Evolutionary conservation across 2,113 vertebrate species (phyloP).

Genomic region (Callipepla squamata): DNA sequence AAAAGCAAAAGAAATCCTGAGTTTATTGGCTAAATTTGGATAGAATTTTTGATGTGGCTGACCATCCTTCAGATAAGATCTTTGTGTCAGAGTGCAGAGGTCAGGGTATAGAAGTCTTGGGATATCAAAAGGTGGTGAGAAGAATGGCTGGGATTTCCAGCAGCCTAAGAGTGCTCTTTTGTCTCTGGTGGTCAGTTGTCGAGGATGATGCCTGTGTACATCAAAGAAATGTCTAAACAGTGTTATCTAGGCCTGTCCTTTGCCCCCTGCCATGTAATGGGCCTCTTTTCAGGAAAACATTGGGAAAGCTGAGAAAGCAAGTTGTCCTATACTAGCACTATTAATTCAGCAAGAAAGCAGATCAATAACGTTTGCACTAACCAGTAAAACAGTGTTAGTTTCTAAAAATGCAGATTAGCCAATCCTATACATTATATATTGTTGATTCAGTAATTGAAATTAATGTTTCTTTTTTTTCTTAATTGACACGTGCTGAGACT

Average conservation of each 20-base stretch:
- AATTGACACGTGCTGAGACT: not conserved
- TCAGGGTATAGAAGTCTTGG: constrained; percentile 65
- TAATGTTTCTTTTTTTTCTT: not conserved
- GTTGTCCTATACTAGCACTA: constrained; percentile 8
- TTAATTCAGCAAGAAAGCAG: constrained; percentile 35
- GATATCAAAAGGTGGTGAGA: constrained; percentile 75
- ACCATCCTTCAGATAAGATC: constrained; percentile 61
- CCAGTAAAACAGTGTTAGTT: not conserved
- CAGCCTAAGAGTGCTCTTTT: constrained; percentile 74
- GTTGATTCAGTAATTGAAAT: not conserved
- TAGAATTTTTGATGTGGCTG: constrained; percentile 66
- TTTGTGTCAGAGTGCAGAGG: constrained; percentile 78
- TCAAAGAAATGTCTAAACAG: constrained; percentile 86
- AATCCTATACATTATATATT: not conserved
- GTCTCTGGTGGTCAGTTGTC: constrained; percentile 72
- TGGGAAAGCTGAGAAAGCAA: constrained; percentile 52
- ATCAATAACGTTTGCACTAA: constrained; percentile 56
- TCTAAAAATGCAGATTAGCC: constrained; percentile 17
- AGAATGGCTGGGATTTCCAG: constrained; percentile 68
- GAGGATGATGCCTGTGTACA: constrained; percentile 78
- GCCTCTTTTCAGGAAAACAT: constrained; percentile 64
- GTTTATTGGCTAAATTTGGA: constrained; percentile 50
- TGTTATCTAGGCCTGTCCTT: constrained; percentile 82
- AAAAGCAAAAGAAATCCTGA: constrained; percentile 43
- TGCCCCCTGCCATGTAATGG: constrained; percentile 75